Percentiles rank a stretch among this genome's conserved stretches.
phyloP scores from a whole-genome alignment of 2,888 invertebrate genomes.

The Amphipyra berbera region DNA sequence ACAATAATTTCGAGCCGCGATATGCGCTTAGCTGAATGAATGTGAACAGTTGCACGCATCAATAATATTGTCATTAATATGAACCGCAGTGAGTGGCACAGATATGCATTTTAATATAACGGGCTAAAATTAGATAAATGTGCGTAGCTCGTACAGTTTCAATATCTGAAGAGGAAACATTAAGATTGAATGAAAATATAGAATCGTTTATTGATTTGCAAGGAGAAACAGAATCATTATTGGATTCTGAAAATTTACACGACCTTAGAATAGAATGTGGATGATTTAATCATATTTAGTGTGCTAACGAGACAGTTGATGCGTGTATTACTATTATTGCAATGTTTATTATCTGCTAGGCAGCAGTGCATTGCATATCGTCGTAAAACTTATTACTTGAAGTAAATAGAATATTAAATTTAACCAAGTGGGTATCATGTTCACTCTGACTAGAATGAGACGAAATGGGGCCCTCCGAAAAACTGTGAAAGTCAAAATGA shows the following conservation, averaged over 20 bases:
- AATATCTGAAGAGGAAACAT: slow-evolving; percentile 48
- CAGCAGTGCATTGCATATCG: background rate
- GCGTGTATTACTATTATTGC: background rate
- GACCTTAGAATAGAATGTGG: background rate
- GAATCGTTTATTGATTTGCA: slow-evolving; percentile 11
- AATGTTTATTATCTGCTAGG: background rate
- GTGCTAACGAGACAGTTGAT: background rate
- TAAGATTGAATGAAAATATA: slow-evolving; percentile 25
- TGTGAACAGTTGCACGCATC: slow-evolving; percentile 66
- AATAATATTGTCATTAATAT: slow-evolving; percentile 59
- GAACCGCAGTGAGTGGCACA: slow-evolving; percentile 46
- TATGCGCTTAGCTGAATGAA: slow-evolving; percentile 61
- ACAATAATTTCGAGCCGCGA: slow-evolving; percentile 33
- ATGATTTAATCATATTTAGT: background rate
- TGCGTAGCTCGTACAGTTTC: slow-evolving; percentile 12
- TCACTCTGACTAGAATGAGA: background rate
- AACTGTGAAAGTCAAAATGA: no score
- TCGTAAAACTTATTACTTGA: background rate
- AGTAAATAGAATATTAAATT: background rate
- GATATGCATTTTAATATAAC: slow-evolving; percentile 45
- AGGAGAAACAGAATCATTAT: slow-evolving; percentile 1
- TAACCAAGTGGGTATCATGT: background rate
- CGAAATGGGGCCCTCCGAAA: no score
- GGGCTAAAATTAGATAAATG: slow-evolving; percentile 37
- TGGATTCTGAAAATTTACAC: slow-evolving; percentile 1